Percentiles rank a stretch among this genome's conserved stretches.
These are phyloP conservation scores for Rapana venosa DNA, from an alignment of 2,888 invertebrate genomes.

Conservation along the genomic window DNA sequence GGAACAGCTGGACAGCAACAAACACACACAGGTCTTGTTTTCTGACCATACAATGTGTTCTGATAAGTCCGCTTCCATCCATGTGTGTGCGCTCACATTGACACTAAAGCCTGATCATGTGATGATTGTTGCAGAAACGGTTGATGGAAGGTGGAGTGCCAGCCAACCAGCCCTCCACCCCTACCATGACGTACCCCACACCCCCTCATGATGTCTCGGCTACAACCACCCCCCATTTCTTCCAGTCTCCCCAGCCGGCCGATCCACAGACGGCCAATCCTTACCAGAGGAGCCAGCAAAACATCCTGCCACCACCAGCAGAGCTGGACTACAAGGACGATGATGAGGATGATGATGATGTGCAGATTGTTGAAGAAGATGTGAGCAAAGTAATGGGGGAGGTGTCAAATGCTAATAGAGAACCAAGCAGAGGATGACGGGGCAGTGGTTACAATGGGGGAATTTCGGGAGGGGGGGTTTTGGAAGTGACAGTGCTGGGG, in stretches of 20 bases:
- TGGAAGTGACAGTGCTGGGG: not conserved
- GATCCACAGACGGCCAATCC: not conserved
- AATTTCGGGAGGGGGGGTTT: not conserved
- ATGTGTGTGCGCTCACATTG: no score
- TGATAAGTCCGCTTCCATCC: no score
- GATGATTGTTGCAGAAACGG: not conserved
- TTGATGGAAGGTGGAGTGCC: not conserved
- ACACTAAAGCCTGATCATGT: not conserved
- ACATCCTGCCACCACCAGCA: not conserved
- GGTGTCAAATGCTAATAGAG: not conserved
- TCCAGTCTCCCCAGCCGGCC: not conserved
- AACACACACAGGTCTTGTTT: no score
- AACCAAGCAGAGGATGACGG: not conserved
- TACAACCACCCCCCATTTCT: not conserved
- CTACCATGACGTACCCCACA: not conserved
- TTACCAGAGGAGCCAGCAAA: not conserved
- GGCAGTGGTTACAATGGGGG: slow-evolving; percentile 1
- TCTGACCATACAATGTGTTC: no score
- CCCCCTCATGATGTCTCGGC: not conserved
- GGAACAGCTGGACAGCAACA: not conserved
- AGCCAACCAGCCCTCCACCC: not conserved
- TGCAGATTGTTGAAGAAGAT: slow-evolving; percentile 26
- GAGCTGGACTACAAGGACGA: not conserved
- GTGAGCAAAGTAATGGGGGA: not conserved
- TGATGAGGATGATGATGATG: not conserved